phyloP scores from a whole-genome alignment of 2,797 vertebrate species.

The Ceyx erithaca region DNA sequence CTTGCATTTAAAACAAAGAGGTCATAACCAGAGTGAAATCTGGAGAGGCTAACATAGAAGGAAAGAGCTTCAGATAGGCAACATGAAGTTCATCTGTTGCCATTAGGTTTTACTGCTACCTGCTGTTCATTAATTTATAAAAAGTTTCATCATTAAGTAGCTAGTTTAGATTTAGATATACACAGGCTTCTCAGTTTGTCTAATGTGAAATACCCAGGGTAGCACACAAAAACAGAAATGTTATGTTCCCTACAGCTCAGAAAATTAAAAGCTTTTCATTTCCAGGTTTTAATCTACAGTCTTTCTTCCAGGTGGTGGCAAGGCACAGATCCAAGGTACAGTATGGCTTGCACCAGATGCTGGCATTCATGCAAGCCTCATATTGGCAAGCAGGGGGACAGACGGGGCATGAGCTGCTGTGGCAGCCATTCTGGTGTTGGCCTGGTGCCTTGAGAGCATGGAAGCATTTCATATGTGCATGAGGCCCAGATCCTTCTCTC shows the following conservation, averaged over 20 bases:
- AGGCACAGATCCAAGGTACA: constrained; percentile 16
- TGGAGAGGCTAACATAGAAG: not conserved
- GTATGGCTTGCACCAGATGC: constrained; percentile 30
- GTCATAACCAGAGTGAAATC: not conserved
- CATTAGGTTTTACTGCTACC: not conserved
- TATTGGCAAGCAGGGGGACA: constrained; percentile 28
- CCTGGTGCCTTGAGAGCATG: not conserved
- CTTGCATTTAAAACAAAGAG: not conserved
- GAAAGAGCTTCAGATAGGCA: not conserved
- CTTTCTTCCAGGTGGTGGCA: constrained; percentile 36
- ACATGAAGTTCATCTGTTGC: not conserved
- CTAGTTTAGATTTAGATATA: not conserved
- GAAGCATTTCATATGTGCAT: not conserved
- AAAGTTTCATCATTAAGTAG: not conserved
- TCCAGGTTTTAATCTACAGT: not conserved
- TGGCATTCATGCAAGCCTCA: constrained; percentile 18
- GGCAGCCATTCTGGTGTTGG: not conserved
- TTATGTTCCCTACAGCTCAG: not conserved
- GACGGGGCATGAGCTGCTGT: not conserved
- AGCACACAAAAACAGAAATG: constrained; percentile 3
- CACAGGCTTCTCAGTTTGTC: not conserved
- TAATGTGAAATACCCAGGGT: not conserved
- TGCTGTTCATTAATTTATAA: not conserved
- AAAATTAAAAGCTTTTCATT: constrained; percentile 25
- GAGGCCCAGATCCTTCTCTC: not conserved